phyloP scores from a whole-genome alignment of 35 echinoderm and acorn worm species.

The Apostichopus parvimensis region DNA sequence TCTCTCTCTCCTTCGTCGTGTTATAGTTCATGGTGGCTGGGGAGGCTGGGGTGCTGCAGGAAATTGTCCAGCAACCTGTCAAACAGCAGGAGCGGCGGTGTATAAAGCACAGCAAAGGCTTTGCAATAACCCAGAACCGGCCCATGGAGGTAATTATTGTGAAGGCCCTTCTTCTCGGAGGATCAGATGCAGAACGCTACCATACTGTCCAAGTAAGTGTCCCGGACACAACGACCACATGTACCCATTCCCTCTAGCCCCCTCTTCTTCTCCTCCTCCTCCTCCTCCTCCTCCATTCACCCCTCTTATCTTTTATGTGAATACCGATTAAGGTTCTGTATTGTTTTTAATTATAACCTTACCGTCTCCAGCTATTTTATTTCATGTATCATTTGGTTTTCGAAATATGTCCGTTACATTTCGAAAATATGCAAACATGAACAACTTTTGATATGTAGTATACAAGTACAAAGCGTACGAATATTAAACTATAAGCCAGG shows the following conservation, averaged over 20 bases:
- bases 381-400: no score
- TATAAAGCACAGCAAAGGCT: neutral
- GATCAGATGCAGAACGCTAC: neutral
- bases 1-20: neutral
- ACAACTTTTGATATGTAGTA: no score
- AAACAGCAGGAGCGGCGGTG: neutral
- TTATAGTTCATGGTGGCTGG: conserved; percentile 37
- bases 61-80: neutral
- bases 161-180: neutral
- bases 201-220: conserved; percentile 49
- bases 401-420: no score
- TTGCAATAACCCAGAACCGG: neutral
- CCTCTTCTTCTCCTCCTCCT: no score
- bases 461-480: no score
- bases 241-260: neutral
- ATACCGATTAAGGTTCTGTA: no score
- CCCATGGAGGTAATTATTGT: conserved; percentile 7
- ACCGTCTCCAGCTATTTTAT: no score
- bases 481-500: no score
- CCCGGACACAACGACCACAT: neutral
- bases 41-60: neutral
- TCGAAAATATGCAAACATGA: no score
- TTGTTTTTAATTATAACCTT: no score
- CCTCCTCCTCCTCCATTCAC: no score
- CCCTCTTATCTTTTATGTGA: no score